Conservation (phyloP, 2,888 invertebrate genomes). For the Hydroisotoma schaefferi region DNA sequence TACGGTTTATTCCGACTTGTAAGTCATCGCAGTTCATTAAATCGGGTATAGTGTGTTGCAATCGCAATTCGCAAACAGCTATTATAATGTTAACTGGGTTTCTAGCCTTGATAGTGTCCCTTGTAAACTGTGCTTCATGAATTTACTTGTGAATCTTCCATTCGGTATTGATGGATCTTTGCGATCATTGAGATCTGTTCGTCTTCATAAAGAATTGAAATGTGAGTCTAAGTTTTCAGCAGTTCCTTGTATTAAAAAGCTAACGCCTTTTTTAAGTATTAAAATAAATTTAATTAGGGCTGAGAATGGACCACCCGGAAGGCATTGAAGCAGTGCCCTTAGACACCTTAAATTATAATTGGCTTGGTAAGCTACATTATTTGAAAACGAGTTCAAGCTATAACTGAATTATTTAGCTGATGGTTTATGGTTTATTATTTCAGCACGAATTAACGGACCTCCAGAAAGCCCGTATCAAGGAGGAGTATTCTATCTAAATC, state of each 20-base stretch:
- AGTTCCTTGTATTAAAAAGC: conserved; percentile 1
- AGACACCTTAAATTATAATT: conserved; percentile 77
- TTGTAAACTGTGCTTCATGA: conserved; percentile 73
- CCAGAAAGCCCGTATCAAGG: conserved; percentile 91
- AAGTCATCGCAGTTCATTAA: conserved; percentile 45
- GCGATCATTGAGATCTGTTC: conserved; percentile 38
- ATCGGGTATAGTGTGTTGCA: too few relatives aligned
- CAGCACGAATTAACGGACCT: conserved; percentile 83
- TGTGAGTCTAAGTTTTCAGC: conserved; percentile 29
- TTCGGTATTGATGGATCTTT: conserved; percentile 14
- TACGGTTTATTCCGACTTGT: conserved; percentile 58
- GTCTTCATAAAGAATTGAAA: conserved; percentile 46
- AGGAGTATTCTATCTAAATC: conserved; percentile 83
- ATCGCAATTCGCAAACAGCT: neutral
- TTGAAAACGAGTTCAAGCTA: neutral
- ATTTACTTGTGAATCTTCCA: conserved; percentile 33
- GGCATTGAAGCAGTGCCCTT: conserved; percentile 79
- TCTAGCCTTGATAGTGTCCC: conserved; percentile 74
- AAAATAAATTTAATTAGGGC: conserved; percentile 51
- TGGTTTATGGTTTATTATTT: neutral
- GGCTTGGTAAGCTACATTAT: conserved; percentile 60
- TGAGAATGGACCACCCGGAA: conserved; percentile 75
- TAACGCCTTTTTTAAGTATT: neutral
- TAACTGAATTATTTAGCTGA: neutral
- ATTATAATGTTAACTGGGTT: conserved; percentile 18